Conservation (phyloP, 2,113 vertebrate genomes). For the Antidorcas marsupialis region DNA sequence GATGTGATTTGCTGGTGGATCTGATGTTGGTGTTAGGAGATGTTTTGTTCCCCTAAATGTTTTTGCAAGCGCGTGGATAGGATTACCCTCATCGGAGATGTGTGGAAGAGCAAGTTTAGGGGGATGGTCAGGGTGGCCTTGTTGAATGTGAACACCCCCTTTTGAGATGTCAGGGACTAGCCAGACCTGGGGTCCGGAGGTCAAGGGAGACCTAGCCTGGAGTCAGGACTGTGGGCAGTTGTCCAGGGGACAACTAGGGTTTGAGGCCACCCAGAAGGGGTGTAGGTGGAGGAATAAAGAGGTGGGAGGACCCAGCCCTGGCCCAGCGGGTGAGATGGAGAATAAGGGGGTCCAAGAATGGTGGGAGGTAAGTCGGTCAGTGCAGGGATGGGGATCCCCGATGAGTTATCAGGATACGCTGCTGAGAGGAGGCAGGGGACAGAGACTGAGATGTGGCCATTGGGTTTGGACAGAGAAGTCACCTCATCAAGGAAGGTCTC, state of each 20-base stretch:
- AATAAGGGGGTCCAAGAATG: neutral
- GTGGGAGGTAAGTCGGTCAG: neutral
- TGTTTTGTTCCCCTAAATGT: neutral
- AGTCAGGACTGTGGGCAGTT: neutral
- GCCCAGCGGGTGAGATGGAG: neutral
- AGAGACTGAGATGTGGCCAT: neutral
- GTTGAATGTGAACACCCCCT: neutral
- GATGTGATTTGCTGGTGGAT: neutral
- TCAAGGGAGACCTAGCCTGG: neutral
- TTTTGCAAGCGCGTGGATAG: neutral
- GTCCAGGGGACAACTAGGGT: rapidly evolving
- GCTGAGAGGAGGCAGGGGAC: neutral
- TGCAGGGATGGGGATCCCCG: neutral
- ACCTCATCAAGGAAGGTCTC: neutral
- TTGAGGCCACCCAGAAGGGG: neutral
- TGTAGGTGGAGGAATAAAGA: neutral
- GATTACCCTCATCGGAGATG: neutral
- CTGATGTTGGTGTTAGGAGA: neutral
- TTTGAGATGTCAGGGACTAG: neutral
- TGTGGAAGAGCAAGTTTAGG: neutral
- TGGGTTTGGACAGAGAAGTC: neutral
- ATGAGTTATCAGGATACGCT: neutral
- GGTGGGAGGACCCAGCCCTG: neutral
- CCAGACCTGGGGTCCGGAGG: neutral
- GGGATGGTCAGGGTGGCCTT: neutral